phyloP scores from a whole-genome alignment of 2,888 invertebrate genomes.

The Amblyteles armatorius region DNA sequence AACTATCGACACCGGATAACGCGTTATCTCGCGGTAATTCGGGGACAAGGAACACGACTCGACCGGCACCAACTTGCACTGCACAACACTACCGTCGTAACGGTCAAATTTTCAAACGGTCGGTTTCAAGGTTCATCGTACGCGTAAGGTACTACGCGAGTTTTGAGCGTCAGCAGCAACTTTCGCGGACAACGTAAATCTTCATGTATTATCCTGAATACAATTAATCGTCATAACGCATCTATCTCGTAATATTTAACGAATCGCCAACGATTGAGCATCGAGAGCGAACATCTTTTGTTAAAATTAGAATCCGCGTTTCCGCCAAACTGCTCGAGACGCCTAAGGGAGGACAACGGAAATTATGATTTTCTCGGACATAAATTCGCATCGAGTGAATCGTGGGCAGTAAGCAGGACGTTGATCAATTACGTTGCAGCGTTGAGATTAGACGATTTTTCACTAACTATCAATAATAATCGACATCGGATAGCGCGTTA shows the following conservation, averaged over 20 bases:
- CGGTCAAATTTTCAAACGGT: too few relatives aligned
- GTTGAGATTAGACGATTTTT: not conserved
- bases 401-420: too few relatives aligned
- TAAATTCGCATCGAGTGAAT: not conserved
- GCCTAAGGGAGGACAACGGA: slow-evolving; percentile 1
- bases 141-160: too few relatives aligned
- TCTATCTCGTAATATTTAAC: not conserved
- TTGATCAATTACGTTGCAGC: not conserved
- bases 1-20: not conserved
- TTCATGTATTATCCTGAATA: not conserved
- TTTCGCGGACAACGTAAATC: not conserved
- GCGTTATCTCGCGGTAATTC: not conserved
- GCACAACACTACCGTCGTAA: too few relatives aligned
- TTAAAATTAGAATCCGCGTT: not conserved
- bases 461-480: not conserved
- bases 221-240: too few relatives aligned
- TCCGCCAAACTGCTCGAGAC: slow-evolving; percentile 16
- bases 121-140: too few relatives aligned
- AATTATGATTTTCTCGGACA: not conserved
- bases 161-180: too few relatives aligned
- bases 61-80: not conserved
- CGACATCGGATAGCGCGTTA: not conserved
- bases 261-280: not conserved
- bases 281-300: not conserved
- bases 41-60: not conserved